A percentile compares a stretch with the other conserved stretches of the same genome.
These are phyloP conservation scores for Andricus curvator DNA, from an alignment of 2,888 invertebrate species.

Conservation along the genomic window DNA sequence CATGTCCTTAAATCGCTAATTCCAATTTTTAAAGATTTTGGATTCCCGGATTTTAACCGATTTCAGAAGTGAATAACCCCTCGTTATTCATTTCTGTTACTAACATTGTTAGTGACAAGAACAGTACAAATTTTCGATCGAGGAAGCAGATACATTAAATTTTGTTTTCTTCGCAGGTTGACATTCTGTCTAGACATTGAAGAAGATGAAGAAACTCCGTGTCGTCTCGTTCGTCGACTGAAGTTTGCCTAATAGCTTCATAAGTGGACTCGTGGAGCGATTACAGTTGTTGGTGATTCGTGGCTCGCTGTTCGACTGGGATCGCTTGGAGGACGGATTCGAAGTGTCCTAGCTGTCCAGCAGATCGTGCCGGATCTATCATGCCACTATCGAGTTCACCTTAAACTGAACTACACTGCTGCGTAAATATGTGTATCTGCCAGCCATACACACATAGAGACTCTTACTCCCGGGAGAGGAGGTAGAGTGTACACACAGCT, in stretches of 20 bases:
- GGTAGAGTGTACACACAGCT: background rate
- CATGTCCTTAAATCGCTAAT: no score
- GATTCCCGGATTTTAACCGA: no score
- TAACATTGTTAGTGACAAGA: no score
- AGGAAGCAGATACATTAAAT: background rate
- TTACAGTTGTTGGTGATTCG: conserved; percentile 23
- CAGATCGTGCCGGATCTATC: conserved; percentile 37
- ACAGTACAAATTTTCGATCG: background rate
- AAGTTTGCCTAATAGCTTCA: background rate
- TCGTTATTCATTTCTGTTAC: no score
- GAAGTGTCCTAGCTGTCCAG: conserved; percentile 11
- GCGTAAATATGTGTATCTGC: background rate
- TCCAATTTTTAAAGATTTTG: no score
- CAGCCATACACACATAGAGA: background rate
- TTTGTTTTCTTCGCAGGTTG: background rate
- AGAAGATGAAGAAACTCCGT: conserved; percentile 26
- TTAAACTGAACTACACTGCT: background rate
- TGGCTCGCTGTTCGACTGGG: conserved; percentile 22
- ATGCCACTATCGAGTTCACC: conserved; percentile 35
- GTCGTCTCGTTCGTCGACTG: background rate
- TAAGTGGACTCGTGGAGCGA: conserved; percentile 33
- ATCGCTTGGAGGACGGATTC: conserved; percentile 1
- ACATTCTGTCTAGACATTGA: background rate
- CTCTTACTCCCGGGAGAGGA: background rate
- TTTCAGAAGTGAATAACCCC: no score